Conservation (phyloP, 1,140 invertebrate species). For the Zaprionus ornatus region DNA sequence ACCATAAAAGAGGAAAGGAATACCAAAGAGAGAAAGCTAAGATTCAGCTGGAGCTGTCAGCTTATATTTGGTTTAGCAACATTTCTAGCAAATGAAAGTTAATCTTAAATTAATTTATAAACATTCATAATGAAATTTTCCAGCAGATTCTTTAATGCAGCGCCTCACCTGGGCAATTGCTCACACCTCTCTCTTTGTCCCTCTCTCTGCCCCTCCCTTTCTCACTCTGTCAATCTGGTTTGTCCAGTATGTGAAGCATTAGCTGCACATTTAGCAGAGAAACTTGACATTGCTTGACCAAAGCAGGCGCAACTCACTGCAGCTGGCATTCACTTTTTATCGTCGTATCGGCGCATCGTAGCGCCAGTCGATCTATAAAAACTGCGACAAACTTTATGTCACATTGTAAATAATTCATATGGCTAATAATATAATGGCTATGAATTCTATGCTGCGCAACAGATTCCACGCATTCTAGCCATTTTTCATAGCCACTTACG, state of each 20-base stretch:
- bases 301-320: conserved; percentile 24
- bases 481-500: conserved; percentile 38
- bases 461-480: conserved; percentile 12
- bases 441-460: conserved; percentile 42
- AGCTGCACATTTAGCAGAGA: conserved; percentile 44
- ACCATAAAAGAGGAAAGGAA: background rate
- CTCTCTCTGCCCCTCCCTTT: background rate
- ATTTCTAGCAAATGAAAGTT: background rate
- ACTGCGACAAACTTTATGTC: conserved; percentile 40
- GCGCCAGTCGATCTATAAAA: conserved; percentile 32
- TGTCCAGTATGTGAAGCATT: conserved; percentile 27
- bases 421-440: conserved; percentile 51
- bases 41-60: background rate
- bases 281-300: conserved; percentile 76
- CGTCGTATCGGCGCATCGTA: conserved; percentile 1
- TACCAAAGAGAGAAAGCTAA: background rate
- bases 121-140: background rate
- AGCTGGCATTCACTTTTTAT: conserved; percentile 71
- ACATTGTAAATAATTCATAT: conserved; percentile 58
- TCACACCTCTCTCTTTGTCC: conserved; percentile 14
- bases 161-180: background rate
- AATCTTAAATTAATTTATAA: background rate
- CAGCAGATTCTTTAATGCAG: background rate
- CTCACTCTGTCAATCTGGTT: conserved; percentile 39
- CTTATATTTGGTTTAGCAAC: background rate